A percentile compares a stretch with the other conserved stretches of the same genome.
Evolutionary conservation across 2,113 vertebrate genomes (phyloP).

Genomic region (Pachycephala philippinensis): DNA sequence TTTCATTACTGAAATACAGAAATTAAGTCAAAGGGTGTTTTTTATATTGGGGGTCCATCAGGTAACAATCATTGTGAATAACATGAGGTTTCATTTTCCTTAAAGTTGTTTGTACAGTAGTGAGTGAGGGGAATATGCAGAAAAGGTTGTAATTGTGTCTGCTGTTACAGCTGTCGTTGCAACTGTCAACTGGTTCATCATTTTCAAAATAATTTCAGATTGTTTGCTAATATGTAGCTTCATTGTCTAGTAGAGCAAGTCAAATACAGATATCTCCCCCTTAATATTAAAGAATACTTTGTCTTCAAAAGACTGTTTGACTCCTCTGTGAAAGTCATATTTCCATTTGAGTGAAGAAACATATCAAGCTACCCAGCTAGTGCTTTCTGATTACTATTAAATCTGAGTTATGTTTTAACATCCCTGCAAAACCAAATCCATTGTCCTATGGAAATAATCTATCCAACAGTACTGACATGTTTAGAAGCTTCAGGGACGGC

Average conservation of each 20-base stretch:
- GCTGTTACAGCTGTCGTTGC: neutral
- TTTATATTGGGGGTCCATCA: neutral
- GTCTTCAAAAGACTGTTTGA: neutral
- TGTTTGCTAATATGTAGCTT: neutral
- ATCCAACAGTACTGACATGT: neutral
- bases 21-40: neutral
- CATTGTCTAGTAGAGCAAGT: neutral
- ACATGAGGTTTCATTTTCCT: neutral
- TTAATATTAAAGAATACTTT: conserved; percentile 1
- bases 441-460: neutral
- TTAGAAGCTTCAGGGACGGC: neutral
- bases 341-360: neutral
- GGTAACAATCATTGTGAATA: neutral
- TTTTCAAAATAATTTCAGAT: neutral
- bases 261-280: neutral
- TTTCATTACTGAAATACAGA: neutral
- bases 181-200: neutral
- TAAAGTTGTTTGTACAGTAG: neutral
- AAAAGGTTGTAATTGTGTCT: neutral
- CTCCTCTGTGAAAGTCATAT: neutral
- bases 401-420: neutral
- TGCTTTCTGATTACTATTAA: neutral
- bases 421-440: neutral
- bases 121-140: neutral
- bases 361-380: neutral